Base-by-base conservation (phyloP, 64 coral and sea anemone species). In the Pocillopora verrucosa region DNA sequence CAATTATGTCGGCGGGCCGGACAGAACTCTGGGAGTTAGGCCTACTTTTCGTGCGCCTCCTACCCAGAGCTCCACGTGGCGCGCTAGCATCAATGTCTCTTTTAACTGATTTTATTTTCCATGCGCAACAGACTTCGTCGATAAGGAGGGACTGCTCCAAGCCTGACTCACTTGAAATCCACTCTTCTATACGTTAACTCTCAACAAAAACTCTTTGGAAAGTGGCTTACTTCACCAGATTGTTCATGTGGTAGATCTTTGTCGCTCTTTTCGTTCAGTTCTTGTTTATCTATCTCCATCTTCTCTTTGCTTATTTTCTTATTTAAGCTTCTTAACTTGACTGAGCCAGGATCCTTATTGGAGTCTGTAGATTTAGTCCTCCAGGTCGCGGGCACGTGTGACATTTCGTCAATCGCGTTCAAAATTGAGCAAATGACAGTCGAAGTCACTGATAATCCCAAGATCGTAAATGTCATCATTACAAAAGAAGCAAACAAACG, bases 381-480 rank as follows among this genome's bases (percentile, higher is more conserved):
- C 93, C 89, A 95, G 19, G 64, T 65, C 26, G 87, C 77, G 60
- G 77, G 81, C 4, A 92, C 88, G 14, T 89, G 72, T 11, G 89
- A 92, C 26, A 89, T 79, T 64, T 92, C 90, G 67, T 96, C 94
- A 36, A 96, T 89, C 1, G 79, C 94, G 51, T 89, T 85, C 9
- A 96, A 69, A 22, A 96, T 89, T 1, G 94, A 92, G 16, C 34
- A 88, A 61, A 96, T 86, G 24, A 96, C 94, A n/a, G 90, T 87
- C 6, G 94, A 96, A 16, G 87, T 87, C 34, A 95, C 56, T 11
- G 93, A 95, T 59, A 95, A 78, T 9, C 92, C 92, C 35, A 94
- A 58, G 30, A 90, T 56, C 92, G 79, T 86, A 70, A 91, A 94
- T 25, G 72, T 58, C 20, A 95, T 17, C 93, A 95, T 95, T 5